phyloP scores from a whole-genome alignment of 2,797 vertebrate genomes.

The Crax fasciolata region DNA sequence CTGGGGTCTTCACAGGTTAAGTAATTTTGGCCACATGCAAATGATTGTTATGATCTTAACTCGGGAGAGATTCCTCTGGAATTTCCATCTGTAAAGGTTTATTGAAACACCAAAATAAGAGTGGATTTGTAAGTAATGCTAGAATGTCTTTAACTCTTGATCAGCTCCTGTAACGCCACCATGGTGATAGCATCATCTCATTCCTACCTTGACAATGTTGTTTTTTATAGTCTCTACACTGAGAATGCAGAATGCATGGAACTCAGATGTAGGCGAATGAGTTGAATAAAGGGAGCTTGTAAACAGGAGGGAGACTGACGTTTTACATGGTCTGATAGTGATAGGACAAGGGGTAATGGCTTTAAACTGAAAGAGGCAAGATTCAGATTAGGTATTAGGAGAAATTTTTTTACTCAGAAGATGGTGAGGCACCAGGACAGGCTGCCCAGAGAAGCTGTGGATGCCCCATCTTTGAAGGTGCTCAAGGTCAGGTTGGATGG shows the following conservation, averaged over 20 bases:
- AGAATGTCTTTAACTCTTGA: background rate
- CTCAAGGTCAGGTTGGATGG: no score
- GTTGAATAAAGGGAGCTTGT: background rate
- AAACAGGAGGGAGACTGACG: no score
- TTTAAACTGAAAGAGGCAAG: no score
- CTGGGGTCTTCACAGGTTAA: background rate
- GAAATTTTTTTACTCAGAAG: no score
- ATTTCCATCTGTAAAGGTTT: background rate
- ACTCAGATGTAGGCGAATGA: background rate
- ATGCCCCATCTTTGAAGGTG: no score
- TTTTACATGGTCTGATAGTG: no score
- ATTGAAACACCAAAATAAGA: background rate
- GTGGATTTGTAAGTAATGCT: background rate
- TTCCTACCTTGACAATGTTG: background rate
- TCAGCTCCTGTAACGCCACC: background rate
- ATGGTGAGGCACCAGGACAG: no score
- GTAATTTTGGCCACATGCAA: background rate
- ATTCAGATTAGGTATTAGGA: no score
- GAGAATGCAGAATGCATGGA: background rate
- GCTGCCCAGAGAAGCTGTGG: no score
- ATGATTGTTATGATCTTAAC: background rate
- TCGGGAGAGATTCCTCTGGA: background rate
- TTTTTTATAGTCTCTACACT: background rate
- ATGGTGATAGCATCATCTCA: background rate
- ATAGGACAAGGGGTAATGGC: no score